Evolutionary conservation across 2,888 invertebrate species (phyloP).

Genomic region (Spialia ferax): DNA sequence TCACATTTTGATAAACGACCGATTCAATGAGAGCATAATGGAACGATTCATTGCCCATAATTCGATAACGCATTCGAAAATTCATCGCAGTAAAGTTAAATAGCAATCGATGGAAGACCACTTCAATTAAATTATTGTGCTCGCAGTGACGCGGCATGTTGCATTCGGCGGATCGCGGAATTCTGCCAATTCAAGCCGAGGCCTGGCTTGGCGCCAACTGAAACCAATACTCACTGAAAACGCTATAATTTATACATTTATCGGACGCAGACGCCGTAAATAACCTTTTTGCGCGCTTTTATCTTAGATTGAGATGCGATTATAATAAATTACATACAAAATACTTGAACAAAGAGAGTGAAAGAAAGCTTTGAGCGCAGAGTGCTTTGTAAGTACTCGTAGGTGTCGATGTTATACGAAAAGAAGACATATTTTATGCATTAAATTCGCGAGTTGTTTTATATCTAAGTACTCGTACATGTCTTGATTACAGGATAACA

Average conservation of each 20-base stretch:
- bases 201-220: conserved; percentile 24
- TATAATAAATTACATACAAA: conserved; percentile 28
- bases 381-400: neutral
- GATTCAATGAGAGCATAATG: neutral
- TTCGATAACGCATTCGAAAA: neutral
- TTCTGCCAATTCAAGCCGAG: conserved; percentile 17
- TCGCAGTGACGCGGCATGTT: conserved; percentile 32
- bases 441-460: neutral
- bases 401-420: neutral
- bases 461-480: no score
- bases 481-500: no score
- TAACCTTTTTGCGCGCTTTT: conserved; percentile 31
- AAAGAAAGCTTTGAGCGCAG: neutral
- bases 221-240: conserved; percentile 34
- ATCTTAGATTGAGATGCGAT: conserved; percentile 30
- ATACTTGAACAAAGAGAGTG: neutral
- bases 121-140: conserved; percentile 31
- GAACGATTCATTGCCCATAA: neutral
- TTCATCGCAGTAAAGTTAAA: conserved; percentile 23
- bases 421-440: neutral
- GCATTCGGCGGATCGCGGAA: conserved; percentile 23
- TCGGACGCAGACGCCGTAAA: conserved; percentile 32
- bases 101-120: conserved; percentile 23
- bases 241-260: conserved; percentile 37
- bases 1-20: neutral